phyloP scores from a whole-genome alignment of 37 sponge, comb jelly and placozoan genomes.

The Petrosia ficiformis region DNA sequence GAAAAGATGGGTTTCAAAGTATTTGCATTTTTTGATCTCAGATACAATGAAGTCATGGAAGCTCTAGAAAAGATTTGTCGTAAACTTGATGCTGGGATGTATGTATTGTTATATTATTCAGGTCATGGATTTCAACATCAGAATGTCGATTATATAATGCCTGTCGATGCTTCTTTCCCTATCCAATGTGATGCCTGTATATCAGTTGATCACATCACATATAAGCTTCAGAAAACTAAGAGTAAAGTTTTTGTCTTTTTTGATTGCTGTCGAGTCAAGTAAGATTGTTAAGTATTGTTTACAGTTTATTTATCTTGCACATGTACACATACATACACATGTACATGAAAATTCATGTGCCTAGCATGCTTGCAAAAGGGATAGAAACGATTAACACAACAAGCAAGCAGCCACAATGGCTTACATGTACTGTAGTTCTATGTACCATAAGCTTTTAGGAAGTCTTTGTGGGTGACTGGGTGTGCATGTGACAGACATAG shows the following conservation, averaged over 20 bases:
- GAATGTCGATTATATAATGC: constrained; percentile 40
- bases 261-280: constrained; percentile 29
- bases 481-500: too few species aligned
- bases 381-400: too few species aligned
- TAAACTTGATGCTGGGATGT: constrained; percentile 35
- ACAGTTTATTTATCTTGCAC: too few species aligned
- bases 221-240: constrained; percentile 15
- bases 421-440: too few species aligned
- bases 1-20: constrained; percentile 30
- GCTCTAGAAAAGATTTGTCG: constrained; percentile 21
- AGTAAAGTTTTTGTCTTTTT: constrained; percentile 25
- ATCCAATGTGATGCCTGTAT: constrained; percentile 8
- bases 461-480: too few species aligned
- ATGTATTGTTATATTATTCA: constrained; percentile 61
- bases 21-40: constrained; percentile 40
- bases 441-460: too few species aligned
- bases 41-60: constrained; percentile 17
- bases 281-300: too few species aligned
- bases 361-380: too few species aligned
- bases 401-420: too few species aligned
- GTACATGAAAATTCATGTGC: too few species aligned
- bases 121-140: constrained; percentile 54
- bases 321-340: too few species aligned
- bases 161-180: constrained; percentile 26
- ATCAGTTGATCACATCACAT: constrained; percentile 9